Evolutionary conservation across 2,888 invertebrate species (phyloP), one percentile per base, ranked within the genome.

Genomic region (Pheosia gnoma): DNA sequence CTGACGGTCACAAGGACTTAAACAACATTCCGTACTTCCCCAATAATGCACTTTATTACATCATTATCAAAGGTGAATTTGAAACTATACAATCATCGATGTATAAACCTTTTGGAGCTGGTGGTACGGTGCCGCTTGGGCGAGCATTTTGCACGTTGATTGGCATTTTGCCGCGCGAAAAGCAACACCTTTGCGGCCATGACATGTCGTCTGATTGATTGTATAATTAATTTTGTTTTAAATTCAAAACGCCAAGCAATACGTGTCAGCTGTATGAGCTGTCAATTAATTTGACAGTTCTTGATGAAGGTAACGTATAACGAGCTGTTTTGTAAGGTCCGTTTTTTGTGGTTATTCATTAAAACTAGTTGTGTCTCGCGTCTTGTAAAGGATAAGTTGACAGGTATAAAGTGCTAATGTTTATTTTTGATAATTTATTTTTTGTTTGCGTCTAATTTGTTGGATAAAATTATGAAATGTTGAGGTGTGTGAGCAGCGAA

Each of bases 171-270:
- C 88, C 85, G 90, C 86, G 91, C 91, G 88, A 91, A 91, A 90
- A 89, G 89, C 87, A 89, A 90, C 92, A 92, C 91, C 90, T 90
- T 85, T 81, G 81, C 84, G 90, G 84, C 89, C 90, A 74, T 89
- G 91, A 89, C 90, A 87, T 84, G 87, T 87, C 87, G 78, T 83
- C 83, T 87, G 90, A 91, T 91, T 91, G 91, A 92, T 91, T 91
- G 91, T 89, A 91, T 91, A 91, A 91, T 92, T 92, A 92, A 92
- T 92, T 92, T 88, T 85, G 84, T 89, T 90, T 89, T 85, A 87
- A 88, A 88, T 88, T 89, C 84, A 87, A 88, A 87, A 83, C 83
- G 81, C 80, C 83, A 83, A 75, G 85, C 84, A 85, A 81, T 83
- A 80, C 82, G 80, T 85, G 87, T 86, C 86, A 82, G 84, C 76